A percentile compares a stretch with the other conserved stretches of the same genome.
phyloP scores from a whole-genome alignment of 2,797 vertebrate genomes.

The Luscinia luscinia region DNA sequence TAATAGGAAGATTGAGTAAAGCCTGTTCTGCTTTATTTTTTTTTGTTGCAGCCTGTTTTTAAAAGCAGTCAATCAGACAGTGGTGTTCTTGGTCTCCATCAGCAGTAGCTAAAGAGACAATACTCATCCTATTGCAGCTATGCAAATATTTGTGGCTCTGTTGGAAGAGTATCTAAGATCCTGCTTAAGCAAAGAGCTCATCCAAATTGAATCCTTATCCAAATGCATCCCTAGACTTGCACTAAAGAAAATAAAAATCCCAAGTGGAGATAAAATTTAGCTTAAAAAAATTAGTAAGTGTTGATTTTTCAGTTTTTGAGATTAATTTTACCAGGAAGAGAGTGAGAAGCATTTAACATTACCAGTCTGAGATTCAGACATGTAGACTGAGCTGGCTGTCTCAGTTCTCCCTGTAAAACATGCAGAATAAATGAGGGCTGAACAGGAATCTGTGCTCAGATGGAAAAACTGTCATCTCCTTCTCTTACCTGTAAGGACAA shows the following conservation, averaged over 20 bases:
- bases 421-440: background rate
- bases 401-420: background rate
- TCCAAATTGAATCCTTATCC: background rate
- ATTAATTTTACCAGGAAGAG: background rate
- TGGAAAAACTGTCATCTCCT: background rate
- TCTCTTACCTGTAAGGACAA: background rate
- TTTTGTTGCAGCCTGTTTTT: background rate
- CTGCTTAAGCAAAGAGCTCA: background rate
- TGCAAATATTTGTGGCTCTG: background rate
- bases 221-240: background rate
- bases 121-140: background rate
- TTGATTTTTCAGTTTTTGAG: background rate
- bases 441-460: background rate
- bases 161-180: background rate
- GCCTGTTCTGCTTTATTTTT: background rate
- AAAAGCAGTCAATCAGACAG: background rate
- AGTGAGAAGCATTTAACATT: background rate
- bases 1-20: background rate
- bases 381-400: background rate
- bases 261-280: background rate
- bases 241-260: background rate
- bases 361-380: background rate
- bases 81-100: background rate
- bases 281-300: background rate
- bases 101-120: background rate